phyloP scores from a whole-genome alignment of 2,888 invertebrate species.

The Lampropteryx suffumata region DNA sequence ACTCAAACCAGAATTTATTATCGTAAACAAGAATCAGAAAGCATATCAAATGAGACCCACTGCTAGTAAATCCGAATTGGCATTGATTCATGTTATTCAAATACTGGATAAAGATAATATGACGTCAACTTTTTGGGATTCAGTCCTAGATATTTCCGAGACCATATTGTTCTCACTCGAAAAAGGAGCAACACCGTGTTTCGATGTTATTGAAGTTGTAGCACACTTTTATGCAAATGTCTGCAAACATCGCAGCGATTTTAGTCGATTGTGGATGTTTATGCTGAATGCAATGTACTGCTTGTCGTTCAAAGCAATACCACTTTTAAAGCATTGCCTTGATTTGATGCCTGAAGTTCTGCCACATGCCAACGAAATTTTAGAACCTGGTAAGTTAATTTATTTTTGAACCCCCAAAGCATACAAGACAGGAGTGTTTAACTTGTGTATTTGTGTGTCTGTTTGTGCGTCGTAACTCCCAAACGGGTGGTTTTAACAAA shows the following conservation, averaged over 20 bases:
- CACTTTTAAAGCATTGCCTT: slow-evolving; percentile 66
- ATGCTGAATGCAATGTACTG: slow-evolving; percentile 77
- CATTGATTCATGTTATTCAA: slow-evolving; percentile 58
- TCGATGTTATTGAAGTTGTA: slow-evolving; percentile 62
- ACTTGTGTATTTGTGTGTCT: no score
- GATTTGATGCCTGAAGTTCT: slow-evolving; percentile 69
- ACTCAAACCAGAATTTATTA: slow-evolving; percentile 11
- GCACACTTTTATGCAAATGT: slow-evolving; percentile 70
- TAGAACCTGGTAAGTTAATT: slow-evolving; percentile 57
- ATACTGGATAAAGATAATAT: slow-evolving; percentile 43
- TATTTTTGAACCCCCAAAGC: no score
- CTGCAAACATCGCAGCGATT: slow-evolving; percentile 60
- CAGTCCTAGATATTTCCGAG: slow-evolving; percentile 59
- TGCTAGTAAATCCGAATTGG: slow-evolving; percentile 63
- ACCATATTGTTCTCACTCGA: slow-evolving; percentile 64
- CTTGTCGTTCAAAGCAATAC: slow-evolving; percentile 63
- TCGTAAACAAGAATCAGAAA: background rate
- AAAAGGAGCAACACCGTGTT: slow-evolving; percentile 52
- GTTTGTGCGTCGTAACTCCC: no score
- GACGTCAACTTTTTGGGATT: slow-evolving; percentile 47
- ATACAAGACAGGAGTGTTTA: no score
- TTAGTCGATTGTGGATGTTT: slow-evolving; percentile 61
- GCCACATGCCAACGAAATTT: slow-evolving; percentile 63
- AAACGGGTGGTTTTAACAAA: no score
- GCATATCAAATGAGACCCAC: background rate